These are phyloP conservation scores for Prenolepis imparis DNA, from an alignment of 2,888 invertebrate species.

Conservation along the genomic window DNA sequence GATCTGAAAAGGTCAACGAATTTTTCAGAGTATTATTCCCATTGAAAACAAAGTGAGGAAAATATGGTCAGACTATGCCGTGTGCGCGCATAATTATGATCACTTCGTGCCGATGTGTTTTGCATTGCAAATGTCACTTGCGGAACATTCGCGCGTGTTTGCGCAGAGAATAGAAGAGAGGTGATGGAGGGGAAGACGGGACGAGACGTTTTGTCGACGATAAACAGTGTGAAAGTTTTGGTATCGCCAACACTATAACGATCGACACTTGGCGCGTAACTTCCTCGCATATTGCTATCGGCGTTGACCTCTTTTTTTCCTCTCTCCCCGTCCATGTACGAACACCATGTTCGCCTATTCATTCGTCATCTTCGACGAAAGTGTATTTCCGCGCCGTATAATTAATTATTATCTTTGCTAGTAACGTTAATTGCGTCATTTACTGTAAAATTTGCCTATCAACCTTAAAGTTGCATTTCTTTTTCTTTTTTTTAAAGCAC, in stretches of 20 bases:
- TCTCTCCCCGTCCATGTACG: not conserved
- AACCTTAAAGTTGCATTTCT: not conserved
- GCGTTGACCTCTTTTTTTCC: conserved; percentile 8
- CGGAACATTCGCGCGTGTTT: conserved; percentile 52
- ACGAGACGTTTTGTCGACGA: conserved; percentile 23
- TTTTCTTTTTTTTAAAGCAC: not conserved
- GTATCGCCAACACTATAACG: conserved; percentile 12
- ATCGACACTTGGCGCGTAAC: conserved; percentile 13
- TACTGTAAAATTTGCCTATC: not conserved
- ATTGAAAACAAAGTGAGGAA: conserved; percentile 18
- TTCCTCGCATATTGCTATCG: conserved; percentile 9
- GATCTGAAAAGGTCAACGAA: not conserved
- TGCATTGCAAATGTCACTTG: conserved; percentile 80
- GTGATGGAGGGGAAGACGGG: not conserved
- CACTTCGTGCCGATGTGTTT: conserved; percentile 74
- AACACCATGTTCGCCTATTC: not conserved
- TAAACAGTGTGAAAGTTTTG: conserved; percentile 62
- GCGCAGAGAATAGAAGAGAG: conserved; percentile 38
- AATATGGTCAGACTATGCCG: conserved; percentile 46
- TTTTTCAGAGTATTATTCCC: not conserved
- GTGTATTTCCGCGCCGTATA: conserved; percentile 16
- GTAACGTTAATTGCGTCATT: conserved; percentile 8
- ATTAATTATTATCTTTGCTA: conserved; percentile 9
- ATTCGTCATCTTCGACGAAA: conserved; percentile 21
- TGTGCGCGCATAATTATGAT: conserved; percentile 80